phyloP scores from a whole-genome alignment of 2,888 invertebrate genomes.

The Cephus rjabovi region DNA sequence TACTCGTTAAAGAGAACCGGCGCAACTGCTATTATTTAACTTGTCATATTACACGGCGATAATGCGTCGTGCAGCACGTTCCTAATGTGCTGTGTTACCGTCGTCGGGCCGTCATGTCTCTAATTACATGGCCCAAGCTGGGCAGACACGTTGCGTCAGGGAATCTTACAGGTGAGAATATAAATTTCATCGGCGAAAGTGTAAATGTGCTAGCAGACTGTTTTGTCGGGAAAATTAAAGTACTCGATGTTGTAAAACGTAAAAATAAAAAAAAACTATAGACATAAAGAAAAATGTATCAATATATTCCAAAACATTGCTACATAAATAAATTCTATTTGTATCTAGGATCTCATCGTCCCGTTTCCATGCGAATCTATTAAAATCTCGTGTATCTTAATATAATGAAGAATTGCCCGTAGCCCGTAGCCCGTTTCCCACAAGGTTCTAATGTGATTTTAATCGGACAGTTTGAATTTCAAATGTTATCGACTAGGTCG shows the following conservation, averaged over 20 bases:
- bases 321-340: background rate
- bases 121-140: conserved; percentile 1
- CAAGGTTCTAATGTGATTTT: conserved; percentile 61
- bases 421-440: conserved; percentile 28
- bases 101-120: background rate
- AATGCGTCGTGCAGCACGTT: background rate
- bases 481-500: conserved; percentile 51
- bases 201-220: background rate
- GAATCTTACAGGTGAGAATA: conserved; percentile 1
- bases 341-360: background rate
- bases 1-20: background rate
- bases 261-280: background rate
- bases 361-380: conserved; percentile 16
- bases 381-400: conserved; percentile 38
- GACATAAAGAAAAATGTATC: background rate
- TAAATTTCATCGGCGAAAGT: background rate
- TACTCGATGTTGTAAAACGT: background rate
- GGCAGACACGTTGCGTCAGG: background rate
- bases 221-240: background rate
- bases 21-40: background rate
- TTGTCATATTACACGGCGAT: background rate
- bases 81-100: background rate
- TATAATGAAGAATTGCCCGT: conserved; percentile 1
- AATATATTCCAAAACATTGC: background rate
- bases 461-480: conserved; percentile 63